Evolutionary conservation across 2,888 invertebrate genomes (phyloP).

Genomic region (Drosophila tripunctata): DNA sequence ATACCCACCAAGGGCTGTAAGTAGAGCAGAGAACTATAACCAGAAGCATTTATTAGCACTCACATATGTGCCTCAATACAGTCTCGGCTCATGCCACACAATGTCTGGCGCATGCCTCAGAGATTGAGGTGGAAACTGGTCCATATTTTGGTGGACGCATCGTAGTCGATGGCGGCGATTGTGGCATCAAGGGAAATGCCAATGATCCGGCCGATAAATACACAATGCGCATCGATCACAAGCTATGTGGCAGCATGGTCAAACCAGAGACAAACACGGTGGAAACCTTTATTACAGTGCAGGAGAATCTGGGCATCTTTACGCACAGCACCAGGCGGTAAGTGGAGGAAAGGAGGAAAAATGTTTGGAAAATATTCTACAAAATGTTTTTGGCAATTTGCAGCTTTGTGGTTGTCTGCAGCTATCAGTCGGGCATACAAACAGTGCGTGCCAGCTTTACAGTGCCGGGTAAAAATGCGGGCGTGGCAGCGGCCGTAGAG

Average conservation of each 20-base stretch:
- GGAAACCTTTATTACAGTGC: slow-evolving; percentile 92
- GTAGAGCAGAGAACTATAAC: slow-evolving; percentile 72
- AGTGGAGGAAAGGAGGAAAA: slow-evolving; percentile 9
- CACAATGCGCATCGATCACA: slow-evolving; percentile 90
- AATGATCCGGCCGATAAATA: slow-evolving; percentile 90
- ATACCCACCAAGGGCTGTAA: slow-evolving; percentile 94
- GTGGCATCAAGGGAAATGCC: slow-evolving; percentile 90
- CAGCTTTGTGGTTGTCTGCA: slow-evolving; percentile 91
- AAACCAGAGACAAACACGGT: slow-evolving; percentile 90
- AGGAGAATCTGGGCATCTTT: slow-evolving; percentile 92
- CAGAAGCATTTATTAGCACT: not conserved
- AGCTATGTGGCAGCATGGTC: slow-evolving; percentile 89
- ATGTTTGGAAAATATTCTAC: not conserved
- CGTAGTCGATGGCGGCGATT: slow-evolving; percentile 89
- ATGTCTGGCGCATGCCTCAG: slow-evolving; percentile 91
- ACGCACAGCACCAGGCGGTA: slow-evolving; percentile 91
- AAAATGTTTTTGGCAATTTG: not conserved
- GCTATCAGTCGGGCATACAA: slow-evolving; percentile 92
- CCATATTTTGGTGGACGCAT: slow-evolving; percentile 92
- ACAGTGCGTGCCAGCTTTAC: slow-evolving; percentile 92
- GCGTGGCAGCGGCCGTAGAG: slow-evolving; percentile 80
- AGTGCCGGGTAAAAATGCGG: slow-evolving; percentile 86
- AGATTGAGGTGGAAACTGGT: slow-evolving; percentile 93
- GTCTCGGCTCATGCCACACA: slow-evolving; percentile 93
- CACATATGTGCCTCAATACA: slow-evolving; percentile 76